Conservation (phyloP, 1,140 invertebrate genomes). For the Procambarus virginalis region DNA sequence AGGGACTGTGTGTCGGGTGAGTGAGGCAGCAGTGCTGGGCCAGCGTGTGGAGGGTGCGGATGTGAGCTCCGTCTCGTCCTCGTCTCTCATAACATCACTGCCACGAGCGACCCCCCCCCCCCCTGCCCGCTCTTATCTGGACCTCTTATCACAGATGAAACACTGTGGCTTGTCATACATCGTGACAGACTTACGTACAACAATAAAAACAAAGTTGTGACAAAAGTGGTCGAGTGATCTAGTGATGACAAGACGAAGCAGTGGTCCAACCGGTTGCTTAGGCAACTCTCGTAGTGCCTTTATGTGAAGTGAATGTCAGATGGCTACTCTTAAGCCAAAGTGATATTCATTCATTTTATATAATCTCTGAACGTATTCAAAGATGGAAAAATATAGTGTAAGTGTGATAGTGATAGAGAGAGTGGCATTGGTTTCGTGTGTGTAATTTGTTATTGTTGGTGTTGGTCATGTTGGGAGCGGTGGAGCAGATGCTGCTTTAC, state of each 20-base stretch:
- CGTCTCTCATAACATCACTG: background rate
- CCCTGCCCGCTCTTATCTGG: background rate
- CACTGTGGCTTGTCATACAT: background rate
- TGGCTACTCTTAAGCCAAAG: background rate
- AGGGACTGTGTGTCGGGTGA: background rate
- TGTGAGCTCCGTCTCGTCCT: background rate
- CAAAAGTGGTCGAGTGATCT: background rate
- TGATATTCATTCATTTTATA: background rate
- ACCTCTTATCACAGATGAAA: background rate
- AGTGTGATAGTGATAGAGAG: background rate
- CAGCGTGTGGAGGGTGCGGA: constrained; percentile 1
- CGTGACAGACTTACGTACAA: background rate
- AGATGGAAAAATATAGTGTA: background rate
- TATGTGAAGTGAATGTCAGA: background rate
- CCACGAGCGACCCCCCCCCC: background rate
- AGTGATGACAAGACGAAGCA: background rate
- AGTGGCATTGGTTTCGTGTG: background rate
- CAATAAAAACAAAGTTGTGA: background rate
- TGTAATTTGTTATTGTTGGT: background rate
- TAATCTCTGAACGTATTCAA: background rate
- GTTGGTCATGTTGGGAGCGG: background rate
- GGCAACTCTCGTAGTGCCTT: background rate
- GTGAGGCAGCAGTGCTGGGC: constrained; percentile 15
- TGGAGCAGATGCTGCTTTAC: background rate
- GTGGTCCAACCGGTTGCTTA: background rate